Percentiles rank a stretch among this genome's conserved stretches.
These are phyloP conservation scores for Falco berigora DNA, from an alignment of 2,797 vertebrate species.

Conservation along the genomic window DNA sequence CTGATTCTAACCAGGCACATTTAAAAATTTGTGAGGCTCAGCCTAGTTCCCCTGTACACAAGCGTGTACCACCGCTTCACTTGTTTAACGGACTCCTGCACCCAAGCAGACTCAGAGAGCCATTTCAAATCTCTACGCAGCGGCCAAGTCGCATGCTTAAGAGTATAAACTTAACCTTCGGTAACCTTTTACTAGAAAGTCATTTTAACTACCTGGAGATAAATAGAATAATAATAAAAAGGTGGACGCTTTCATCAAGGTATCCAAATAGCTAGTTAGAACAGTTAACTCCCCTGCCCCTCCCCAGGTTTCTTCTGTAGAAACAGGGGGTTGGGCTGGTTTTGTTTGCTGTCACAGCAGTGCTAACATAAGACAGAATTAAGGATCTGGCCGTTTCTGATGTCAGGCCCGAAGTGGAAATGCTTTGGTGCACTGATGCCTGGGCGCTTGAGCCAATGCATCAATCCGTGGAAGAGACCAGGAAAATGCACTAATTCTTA, in stretches of 20 bases:
- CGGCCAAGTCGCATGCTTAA: not conserved
- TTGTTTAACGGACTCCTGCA: not conserved
- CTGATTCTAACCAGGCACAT: not conserved
- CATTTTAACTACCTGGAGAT: not conserved
- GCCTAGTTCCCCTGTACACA: not conserved
- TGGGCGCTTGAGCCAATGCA: not conserved
- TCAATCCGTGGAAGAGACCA: not conserved
- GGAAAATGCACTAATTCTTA: slow-evolving; percentile 34
- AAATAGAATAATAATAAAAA: not conserved
- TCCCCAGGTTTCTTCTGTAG: not conserved
- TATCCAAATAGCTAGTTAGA: not conserved
- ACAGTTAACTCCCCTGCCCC: not conserved
- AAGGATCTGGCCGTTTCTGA: not conserved
- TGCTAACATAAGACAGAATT: not conserved
- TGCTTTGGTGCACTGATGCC: not conserved
- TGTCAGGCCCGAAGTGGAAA: not conserved
- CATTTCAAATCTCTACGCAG: not conserved
- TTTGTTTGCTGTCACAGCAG: not conserved
- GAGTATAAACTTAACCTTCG: not conserved
- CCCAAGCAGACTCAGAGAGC: not conserved
- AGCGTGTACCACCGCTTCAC: not conserved
- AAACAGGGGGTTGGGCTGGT: not conserved
- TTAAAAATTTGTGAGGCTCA: not conserved
- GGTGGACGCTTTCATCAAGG: not conserved
- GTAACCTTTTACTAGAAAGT: not conserved